Percentiles rank a stretch among this genome's conserved stretches.
These are phyloP conservation scores for Pampusana beccarii DNA, from an alignment of 2,113 vertebrate species.

Conservation along the genomic window DNA sequence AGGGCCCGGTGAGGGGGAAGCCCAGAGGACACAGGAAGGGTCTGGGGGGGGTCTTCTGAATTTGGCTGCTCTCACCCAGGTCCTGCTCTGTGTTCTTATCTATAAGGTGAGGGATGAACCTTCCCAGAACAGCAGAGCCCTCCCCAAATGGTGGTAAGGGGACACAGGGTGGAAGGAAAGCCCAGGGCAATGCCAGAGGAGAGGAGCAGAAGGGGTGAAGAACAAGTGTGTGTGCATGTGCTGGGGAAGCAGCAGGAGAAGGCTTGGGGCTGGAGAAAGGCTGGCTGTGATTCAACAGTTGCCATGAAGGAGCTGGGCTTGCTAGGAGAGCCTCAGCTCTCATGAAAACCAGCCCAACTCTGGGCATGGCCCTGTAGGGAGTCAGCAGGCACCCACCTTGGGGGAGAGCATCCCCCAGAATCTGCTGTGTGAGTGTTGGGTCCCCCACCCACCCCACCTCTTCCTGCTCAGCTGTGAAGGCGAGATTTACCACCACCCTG, in stretches of 20 bases:
- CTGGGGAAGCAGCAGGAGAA: not conserved
- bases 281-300: not conserved
- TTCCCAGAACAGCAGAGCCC: not conserved
- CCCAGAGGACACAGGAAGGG: not conserved
- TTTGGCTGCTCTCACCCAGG: not conserved
- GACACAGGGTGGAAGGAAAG: not conserved
- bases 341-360: not conserved
- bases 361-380: not conserved
- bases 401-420: not conserved
- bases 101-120: not conserved
- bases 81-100: not conserved
- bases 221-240: accelerated
- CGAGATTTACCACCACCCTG: not conserved
- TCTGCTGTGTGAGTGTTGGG: accelerated
- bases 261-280: not conserved
- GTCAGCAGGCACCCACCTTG: not conserved
- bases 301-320: not conserved
- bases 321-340: not conserved
- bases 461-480: accelerated
- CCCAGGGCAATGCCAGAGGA: not conserved
- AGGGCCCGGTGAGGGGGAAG: not conserved
- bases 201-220: not conserved
- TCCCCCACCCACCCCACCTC: accelerated
- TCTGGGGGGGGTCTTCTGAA: not conserved
- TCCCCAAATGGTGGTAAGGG: not conserved